Evolutionary conservation across 2,888 invertebrate species (phyloP), one percentile per base, ranked within the genome.

Genomic region (Lasiommata megera): DNA sequence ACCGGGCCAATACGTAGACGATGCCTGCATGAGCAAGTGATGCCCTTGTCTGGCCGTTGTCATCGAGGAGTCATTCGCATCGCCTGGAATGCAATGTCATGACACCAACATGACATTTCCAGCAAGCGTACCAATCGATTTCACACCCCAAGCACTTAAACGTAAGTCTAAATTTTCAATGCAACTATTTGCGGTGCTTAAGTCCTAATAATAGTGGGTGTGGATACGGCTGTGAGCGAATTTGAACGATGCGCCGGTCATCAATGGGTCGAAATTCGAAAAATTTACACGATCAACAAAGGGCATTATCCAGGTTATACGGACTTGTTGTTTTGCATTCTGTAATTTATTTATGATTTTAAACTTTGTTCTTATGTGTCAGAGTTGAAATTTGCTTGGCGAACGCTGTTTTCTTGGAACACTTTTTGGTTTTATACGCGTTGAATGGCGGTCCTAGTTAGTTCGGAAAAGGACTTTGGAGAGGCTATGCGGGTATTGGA

Each of bases 1-100:
- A 12, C 11, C 7, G 6, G 14, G 31, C 18, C 18, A 14, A 43
- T 56, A 67, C 60, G 65, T 71, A 72, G 71, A 69, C 69, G 71
- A 74, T 72, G 77, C 70, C 69, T 64, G 79, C 76, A 79, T 79
- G 72, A 71, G 71, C 80, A 77, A 82, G 73, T 76, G 74, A 70
- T 88, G 88, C 85, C 88, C 89, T 88, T 89, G 89, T 88, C 87
- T 88, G 88, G 85, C 66, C 87, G 79, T 81, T 88, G 88, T 88
- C 88, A 84, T 85, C 84, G 72, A 64, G 66, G 70, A 84, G 87
- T 87, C 88, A 83, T 87, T 88, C 86, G 87, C 88, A 82, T 80
- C 79, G 80, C 71, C 76, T 69, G 87, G 87, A 85, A 88, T 88
- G 85, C 83, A 85, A 88, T 88, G 84, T 86, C 86, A 77, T 81